Percentiles rank a stretch among this genome's conserved stretches.
phyloP scores from a whole-genome alignment of 1,140 invertebrate genomes.

The Hyles euphorbiae region DNA sequence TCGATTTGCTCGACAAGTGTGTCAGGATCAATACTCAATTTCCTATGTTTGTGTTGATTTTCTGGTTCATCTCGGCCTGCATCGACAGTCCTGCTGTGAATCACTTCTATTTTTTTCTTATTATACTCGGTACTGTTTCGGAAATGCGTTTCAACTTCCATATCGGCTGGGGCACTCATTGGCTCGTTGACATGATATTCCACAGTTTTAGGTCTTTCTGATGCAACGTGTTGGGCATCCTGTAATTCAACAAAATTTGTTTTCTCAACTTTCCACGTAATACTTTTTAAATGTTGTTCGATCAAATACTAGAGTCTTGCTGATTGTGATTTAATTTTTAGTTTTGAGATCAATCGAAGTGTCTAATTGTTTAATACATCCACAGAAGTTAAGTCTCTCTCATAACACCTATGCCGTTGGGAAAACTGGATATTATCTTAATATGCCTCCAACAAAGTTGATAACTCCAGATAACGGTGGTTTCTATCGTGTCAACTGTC shows the following conservation, averaged over 20 bases:
- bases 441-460: too few species aligned
- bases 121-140: constrained; percentile 30
- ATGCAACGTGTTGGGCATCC: constrained; percentile 26
- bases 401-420: too few species aligned
- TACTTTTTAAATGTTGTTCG: too few species aligned
- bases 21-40: neutral
- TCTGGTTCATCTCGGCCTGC: neutral
- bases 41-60: constrained; percentile 10
- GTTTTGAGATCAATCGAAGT: too few species aligned
- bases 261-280: neutral
- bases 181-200: constrained; percentile 48
- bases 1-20: constrained; percentile 61
- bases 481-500: too few species aligned
- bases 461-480: too few species aligned
- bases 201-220: constrained; percentile 40
- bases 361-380: too few species aligned
- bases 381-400: too few species aligned
- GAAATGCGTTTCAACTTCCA: constrained; percentile 13
- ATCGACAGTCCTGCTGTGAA: neutral
- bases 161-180: constrained; percentile 13
- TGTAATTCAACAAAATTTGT: neutral
- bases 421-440: too few species aligned
- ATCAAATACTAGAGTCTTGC: too few species aligned
- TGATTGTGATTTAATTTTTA: too few species aligned
- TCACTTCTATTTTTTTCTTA: constrained; percentile 7